Percentiles rank a stretch among this genome's conserved stretches.
These are phyloP conservation scores for Leptocoma aspasia DNA, from an alignment of 2,113 vertebrate species.

Conservation along the genomic window DNA sequence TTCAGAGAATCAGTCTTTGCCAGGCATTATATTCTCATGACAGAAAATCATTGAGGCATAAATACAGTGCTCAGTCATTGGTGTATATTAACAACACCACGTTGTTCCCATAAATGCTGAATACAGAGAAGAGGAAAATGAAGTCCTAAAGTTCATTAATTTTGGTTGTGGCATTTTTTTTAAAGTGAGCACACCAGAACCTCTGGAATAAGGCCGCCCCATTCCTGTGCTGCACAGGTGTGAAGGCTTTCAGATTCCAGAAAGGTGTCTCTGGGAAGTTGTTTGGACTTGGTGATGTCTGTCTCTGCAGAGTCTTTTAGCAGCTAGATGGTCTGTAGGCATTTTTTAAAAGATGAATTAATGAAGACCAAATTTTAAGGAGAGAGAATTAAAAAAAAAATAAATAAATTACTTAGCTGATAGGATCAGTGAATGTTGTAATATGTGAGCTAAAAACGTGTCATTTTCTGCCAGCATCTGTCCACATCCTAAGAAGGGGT, in stretches of 20 bases:
- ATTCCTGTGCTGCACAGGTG: not conserved
- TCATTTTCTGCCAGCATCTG: not conserved
- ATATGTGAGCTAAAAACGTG: not conserved
- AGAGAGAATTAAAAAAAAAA: not conserved
- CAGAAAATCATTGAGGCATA: constrained; percentile 61
- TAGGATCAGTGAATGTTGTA: not conserved
- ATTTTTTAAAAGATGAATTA: not conserved
- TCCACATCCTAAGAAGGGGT: not conserved
- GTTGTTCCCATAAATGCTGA: constrained; percentile 54
- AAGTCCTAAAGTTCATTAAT: constrained; percentile 19
- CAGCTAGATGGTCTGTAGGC: not conserved
- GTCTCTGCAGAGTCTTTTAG: not conserved
- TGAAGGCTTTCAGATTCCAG: not conserved
- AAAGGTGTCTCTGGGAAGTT: not conserved
- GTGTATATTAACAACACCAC: constrained; percentile 44
- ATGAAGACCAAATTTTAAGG: not conserved
- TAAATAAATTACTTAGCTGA: not conserved
- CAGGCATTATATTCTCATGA: constrained; percentile 58
- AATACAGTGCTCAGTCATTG: constrained; percentile 31
- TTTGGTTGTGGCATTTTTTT: not conserved
- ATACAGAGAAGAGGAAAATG: constrained; percentile 2
- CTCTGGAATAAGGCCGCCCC: not conserved
- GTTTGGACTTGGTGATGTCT: not conserved
- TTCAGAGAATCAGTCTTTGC: constrained; percentile 55
- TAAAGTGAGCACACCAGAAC: not conserved